phyloP scores from a whole-genome alignment of 2,888 invertebrate species.

The Lobophora halterata region DNA sequence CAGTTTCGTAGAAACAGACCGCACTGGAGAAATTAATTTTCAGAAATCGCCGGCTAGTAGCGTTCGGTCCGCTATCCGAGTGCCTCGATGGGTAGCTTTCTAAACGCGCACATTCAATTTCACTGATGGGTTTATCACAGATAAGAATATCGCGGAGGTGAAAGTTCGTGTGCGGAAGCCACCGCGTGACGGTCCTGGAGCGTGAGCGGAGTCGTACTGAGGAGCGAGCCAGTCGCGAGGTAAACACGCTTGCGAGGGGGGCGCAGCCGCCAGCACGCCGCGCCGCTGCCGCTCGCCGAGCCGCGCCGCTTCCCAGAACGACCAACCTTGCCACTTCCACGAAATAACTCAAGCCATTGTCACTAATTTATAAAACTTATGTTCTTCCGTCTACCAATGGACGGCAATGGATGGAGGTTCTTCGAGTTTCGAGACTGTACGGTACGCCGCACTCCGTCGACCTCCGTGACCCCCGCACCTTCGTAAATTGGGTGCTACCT shows the following conservation, averaged over 20 bases:
- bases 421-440: constrained; percentile 46
- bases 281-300: constrained; percentile 26
- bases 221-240: constrained; percentile 39
- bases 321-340: constrained; percentile 73
- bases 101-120: constrained; percentile 76
- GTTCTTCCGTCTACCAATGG: constrained; percentile 65
- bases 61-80: constrained; percentile 60
- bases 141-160: constrained; percentile 74
- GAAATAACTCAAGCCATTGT: constrained; percentile 76
- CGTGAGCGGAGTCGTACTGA: constrained; percentile 63
- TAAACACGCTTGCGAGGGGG: constrained; percentile 39
- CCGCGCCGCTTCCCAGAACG: constrained; percentile 66
- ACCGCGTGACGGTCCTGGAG: constrained; percentile 53
- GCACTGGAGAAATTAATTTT: constrained; percentile 77
- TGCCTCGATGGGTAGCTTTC: constrained; percentile 65
- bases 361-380: constrained; percentile 76
- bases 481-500: constrained; percentile 47
- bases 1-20: constrained; percentile 74
- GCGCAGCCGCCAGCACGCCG: constrained; percentile 5
- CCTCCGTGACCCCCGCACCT: constrained; percentile 45
- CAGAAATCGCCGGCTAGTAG: constrained; percentile 64
- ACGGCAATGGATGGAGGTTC: no score
- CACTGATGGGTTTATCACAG: constrained; percentile 73
- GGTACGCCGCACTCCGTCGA: no score
- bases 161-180: constrained; percentile 64